phyloP scores from a whole-genome alignment of 2,888 invertebrate genomes.

The Chalcosyrphus nemorum region DNA sequence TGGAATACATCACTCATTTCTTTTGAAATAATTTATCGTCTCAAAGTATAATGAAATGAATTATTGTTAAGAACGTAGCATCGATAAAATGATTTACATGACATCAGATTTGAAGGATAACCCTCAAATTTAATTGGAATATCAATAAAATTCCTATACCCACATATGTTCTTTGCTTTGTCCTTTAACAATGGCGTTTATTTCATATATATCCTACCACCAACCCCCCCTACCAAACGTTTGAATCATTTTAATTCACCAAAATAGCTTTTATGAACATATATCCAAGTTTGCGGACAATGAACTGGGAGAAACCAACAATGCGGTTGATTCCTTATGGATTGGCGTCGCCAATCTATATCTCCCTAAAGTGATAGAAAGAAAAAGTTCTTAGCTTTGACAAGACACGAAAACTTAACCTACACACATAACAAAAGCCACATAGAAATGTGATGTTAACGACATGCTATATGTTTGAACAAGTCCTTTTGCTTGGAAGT shows the following conservation, averaged over 20 bases:
- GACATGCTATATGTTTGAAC: neutral
- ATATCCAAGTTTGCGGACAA: slow-evolving; percentile 8
- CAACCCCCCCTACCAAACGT: neutral
- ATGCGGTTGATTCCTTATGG: neutral
- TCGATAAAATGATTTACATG: slow-evolving; percentile 19
- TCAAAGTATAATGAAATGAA: neutral
- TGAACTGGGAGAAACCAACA: slow-evolving; percentile 2
- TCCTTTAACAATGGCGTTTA: neutral
- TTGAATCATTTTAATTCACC: slow-evolving; percentile 7
- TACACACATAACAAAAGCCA: neutral
- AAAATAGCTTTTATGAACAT: neutral
- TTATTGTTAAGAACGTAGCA: slow-evolving; percentile 20
- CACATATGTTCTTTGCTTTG: neutral
- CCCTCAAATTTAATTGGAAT: slow-evolving; percentile 18
- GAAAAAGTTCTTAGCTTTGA: neutral
- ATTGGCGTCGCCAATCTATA: neutral
- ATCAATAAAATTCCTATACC: slow-evolving; percentile 16
- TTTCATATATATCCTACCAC: neutral
- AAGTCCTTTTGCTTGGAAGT: neutral
- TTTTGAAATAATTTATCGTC: slow-evolving; percentile 15
- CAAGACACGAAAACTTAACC: slow-evolving; percentile 2
- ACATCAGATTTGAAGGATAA: slow-evolving; percentile 3
- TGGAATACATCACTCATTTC: neutral
- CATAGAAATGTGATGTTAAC: slow-evolving; percentile 3
- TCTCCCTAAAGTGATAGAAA: neutral